These are phyloP conservation scores for Coilia nasus DNA, from an alignment of 2,797 vertebrate species.

Conservation along the genomic window DNA sequence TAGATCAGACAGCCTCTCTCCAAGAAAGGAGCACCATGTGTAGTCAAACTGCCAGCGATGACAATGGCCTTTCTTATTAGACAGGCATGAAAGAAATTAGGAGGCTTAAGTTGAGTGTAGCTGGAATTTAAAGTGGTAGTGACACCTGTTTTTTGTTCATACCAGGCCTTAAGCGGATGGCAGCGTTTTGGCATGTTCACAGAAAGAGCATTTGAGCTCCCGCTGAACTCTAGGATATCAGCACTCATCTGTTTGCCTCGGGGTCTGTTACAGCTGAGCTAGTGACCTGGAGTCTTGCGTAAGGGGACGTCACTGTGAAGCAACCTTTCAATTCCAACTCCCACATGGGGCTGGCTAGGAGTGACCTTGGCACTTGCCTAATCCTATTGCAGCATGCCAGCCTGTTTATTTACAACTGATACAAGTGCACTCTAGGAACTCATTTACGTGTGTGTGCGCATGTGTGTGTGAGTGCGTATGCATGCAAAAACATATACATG, in stretches of 20 bases:
- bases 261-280: background rate
- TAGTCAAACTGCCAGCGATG: too few species aligned
- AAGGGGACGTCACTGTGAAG: background rate
- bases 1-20: background rate
- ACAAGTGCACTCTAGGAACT: constrained; percentile 16
- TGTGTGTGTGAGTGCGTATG: background rate
- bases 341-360: background rate
- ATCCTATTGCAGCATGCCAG: constrained; percentile 8
- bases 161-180: too few species aligned
- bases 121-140: too few species aligned
- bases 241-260: background rate
- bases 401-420: constrained; percentile 9
- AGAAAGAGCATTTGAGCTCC: background rate
- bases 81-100: too few species aligned
- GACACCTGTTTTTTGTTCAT: too few species aligned
- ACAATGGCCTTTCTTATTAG: too few species aligned
- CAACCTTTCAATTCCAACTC: background rate
- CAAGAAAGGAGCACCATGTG: background rate
- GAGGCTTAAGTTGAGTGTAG: too few species aligned
- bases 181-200: too few species aligned
- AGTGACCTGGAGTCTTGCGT: background rate
- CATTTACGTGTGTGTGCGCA: background rate
- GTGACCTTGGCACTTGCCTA: background rate
- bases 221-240: background rate
- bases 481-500: too few species aligned